Conservation (phyloP, 2,113 vertebrate genomes). For the Psettodes erumei region DNA sequence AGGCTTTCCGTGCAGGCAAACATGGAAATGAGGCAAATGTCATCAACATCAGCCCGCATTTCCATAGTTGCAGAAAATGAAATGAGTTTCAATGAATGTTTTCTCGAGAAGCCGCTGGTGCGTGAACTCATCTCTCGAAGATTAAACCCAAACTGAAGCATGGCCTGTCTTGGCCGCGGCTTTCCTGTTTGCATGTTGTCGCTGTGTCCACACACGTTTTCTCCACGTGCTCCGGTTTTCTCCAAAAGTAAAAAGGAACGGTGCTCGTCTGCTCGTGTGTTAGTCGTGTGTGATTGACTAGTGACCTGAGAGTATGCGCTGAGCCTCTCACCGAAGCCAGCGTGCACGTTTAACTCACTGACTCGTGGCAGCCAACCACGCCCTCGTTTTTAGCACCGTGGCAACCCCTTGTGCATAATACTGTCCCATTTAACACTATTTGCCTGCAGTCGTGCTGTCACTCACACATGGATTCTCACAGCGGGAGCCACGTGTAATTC, state of each 20-base stretch:
- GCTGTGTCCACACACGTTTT: neutral
- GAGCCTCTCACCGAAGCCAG: slow-evolving; percentile 1
- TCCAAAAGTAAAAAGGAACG: slow-evolving; percentile 12
- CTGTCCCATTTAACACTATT: slow-evolving; percentile 1
- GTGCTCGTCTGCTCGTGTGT: slow-evolving; percentile 19
- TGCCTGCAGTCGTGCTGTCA: slow-evolving; percentile 20
- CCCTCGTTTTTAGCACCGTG: neutral
- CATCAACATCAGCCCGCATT: slow-evolving; percentile 12
- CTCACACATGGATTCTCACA: neutral
- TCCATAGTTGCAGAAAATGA: neutral
- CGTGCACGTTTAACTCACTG: neutral
- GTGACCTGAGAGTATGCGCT: slow-evolving; percentile 22
- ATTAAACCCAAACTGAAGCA: slow-evolving; percentile 9
- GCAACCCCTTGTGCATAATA: neutral
- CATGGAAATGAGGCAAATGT: slow-evolving; percentile 25
- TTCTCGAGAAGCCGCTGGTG: neutral
- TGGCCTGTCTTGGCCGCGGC: neutral
- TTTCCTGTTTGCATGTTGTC: neutral
- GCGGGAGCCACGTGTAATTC: neutral
- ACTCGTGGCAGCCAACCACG: neutral
- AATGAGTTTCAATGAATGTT: slow-evolving; percentile 21
- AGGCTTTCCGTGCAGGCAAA: slow-evolving; percentile 25
- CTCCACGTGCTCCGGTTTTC: neutral
- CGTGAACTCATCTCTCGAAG: neutral
- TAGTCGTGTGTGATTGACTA: slow-evolving; percentile 1